phyloP scores from a whole-genome alignment of 2,113 vertebrate species.

The Tenebrosternarchus preto region DNA sequence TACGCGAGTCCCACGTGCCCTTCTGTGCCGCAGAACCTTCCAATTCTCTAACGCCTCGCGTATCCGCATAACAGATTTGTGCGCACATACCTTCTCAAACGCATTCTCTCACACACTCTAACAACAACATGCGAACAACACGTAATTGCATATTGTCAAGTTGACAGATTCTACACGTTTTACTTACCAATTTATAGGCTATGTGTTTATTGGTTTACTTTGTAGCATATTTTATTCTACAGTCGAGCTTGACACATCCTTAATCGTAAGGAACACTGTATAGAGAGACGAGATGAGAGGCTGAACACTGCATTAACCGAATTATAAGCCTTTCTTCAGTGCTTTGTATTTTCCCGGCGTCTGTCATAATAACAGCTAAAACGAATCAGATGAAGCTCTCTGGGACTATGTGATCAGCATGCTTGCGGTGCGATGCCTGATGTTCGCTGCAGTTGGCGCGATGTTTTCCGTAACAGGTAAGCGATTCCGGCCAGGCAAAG shows the following conservation, averaged over 20 bases:
- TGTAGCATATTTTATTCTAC: too few species aligned
- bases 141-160: too few species aligned
- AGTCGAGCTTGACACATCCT: too few species aligned
- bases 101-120: constrained; percentile 35
- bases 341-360: constrained; percentile 50
- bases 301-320: too few species aligned
- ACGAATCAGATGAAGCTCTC: constrained; percentile 63
- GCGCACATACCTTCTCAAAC: constrained; percentile 37
- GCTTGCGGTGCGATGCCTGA: constrained; percentile 77
- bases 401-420: constrained; percentile 77
- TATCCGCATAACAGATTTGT: constrained; percentile 68
- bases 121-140: constrained; percentile 7
- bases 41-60: constrained; percentile 47
- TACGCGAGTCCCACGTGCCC: too few species aligned
- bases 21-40: too few species aligned
- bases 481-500: neutral
- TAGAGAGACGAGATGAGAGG: too few species aligned
- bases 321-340: too few species aligned
- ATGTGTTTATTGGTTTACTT: too few species aligned
- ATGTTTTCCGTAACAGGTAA: constrained; percentile 60
- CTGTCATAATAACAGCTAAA: constrained; percentile 44
- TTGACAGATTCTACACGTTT: too few species aligned
- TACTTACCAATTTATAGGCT: too few species aligned
- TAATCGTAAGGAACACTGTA: too few species aligned
- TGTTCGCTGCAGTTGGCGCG: constrained; percentile 74